Conservation (phyloP, 2,113 vertebrate genomes). For the Gasterosteus nipponicus region DNA sequence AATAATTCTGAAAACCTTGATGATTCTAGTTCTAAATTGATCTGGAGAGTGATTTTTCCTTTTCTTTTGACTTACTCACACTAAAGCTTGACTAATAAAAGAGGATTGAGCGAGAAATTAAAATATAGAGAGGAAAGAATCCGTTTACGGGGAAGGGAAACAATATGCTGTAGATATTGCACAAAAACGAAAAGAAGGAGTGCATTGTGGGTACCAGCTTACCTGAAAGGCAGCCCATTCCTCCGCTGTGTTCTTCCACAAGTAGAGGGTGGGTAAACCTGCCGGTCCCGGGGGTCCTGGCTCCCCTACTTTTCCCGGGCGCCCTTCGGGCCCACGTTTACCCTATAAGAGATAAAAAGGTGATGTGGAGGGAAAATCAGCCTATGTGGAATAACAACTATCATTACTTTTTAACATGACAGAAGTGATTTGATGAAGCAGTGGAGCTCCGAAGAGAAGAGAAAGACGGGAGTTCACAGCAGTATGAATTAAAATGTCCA, state of each 20-base stretch:
- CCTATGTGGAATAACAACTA: neutral
- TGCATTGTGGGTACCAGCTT: constrained; percentile 30
- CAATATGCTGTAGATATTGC: neutral
- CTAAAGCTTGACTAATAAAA: neutral
- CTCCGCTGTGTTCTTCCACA: constrained; percentile 88
- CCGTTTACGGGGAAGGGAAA: neutral
- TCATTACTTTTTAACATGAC: constrained; percentile 4
- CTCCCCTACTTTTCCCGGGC: constrained; percentile 73
- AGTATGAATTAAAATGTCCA: constrained; percentile 13
- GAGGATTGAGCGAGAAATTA: neutral
- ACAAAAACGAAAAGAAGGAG: neutral
- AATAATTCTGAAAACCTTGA: neutral
- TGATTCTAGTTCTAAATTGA: neutral
- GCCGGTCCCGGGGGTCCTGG: constrained; percentile 81
- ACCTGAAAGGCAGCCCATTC: constrained; percentile 88
- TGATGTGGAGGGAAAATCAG: constrained; percentile 15
- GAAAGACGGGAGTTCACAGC: constrained; percentile 23
- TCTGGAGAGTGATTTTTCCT: neutral
- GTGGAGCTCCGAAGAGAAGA: neutral
- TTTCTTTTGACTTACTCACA: neutral
- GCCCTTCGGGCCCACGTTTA: constrained; percentile 77
- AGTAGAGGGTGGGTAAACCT: constrained; percentile 83
- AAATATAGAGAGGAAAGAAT: neutral
- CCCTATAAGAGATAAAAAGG: constrained; percentile 74
- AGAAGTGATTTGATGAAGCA: constrained; percentile 1